Percentiles rank a stretch among this genome's conserved stretches.
phyloP scores from a whole-genome alignment of 2,797 vertebrate genomes.

The Triplophysa yarkandensis region DNA sequence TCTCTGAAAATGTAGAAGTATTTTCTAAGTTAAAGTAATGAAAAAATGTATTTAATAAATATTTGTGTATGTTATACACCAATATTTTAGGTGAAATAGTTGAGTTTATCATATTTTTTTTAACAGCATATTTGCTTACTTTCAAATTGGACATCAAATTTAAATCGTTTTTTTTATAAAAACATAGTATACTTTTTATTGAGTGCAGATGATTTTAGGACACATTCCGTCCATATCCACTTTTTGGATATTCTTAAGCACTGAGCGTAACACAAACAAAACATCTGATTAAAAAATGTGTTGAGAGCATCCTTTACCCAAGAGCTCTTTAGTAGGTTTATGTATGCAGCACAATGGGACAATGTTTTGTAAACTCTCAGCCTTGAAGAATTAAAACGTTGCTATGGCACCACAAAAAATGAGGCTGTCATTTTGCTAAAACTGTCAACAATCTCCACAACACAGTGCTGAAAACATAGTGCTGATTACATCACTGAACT shows the following conservation, averaged over 20 bases:
- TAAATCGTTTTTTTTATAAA: no score
- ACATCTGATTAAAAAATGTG: conserved; percentile 54
- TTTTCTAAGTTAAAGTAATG: no score
- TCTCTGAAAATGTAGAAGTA: no score
- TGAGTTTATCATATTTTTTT: no score
- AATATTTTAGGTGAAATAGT: no score
- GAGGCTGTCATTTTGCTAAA: conserved; percentile 21
- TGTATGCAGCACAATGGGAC: conserved; percentile 46
- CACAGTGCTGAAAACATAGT: neutral
- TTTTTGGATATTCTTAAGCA: conserved; percentile 23
- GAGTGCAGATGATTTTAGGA: conserved; percentile 5
- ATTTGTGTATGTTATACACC: no score
- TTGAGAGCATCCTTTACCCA: conserved; percentile 34
- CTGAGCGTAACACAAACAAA: conserved; percentile 33
- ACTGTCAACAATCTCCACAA: neutral
- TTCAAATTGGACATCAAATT: no score
- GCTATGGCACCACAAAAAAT: conserved; percentile 54
- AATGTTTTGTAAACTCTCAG: conserved; percentile 47
- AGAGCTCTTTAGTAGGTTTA: conserved; percentile 51
- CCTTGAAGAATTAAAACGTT: conserved; percentile 60
- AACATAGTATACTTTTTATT: no score
- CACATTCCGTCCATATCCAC: conserved; percentile 26
- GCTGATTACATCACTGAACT: neutral
- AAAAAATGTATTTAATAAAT: no score
- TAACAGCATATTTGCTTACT: no score